Conservation (phyloP, 2,888 invertebrate genomes). For the Troides oblongomaculatus region DNA sequence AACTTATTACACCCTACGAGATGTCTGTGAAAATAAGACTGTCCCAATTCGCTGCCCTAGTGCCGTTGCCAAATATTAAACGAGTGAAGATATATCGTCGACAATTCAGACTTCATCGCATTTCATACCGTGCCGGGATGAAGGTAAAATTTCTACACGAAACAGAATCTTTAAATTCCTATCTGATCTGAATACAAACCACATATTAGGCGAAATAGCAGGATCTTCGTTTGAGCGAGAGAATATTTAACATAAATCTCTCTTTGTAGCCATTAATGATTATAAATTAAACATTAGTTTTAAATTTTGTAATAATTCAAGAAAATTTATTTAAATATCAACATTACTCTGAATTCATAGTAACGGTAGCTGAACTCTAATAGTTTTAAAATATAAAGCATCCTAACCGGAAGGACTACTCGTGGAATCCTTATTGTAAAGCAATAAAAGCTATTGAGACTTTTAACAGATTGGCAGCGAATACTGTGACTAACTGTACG, state of each 20-base stretch:
- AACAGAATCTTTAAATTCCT: constrained; percentile 11
- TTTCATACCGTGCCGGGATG: background rate
- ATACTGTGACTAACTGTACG: constrained; percentile 32
- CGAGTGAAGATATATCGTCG: background rate
- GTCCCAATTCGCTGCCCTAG: background rate
- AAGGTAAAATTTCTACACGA: constrained; percentile 19
- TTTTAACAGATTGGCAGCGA: constrained; percentile 24
- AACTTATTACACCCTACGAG: background rate
- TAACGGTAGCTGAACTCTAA: constrained; percentile 1
- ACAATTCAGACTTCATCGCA: constrained; percentile 19
- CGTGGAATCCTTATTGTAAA: constrained; percentile 15
- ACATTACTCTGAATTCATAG: background rate
- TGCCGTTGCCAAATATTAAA: constrained; percentile 1
- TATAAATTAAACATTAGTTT: background rate
- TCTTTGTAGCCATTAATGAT: background rate
- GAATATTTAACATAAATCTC: constrained; percentile 2
- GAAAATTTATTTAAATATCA: background rate
- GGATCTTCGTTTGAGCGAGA: background rate
- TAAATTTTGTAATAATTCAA: background rate
- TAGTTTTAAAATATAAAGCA: constrained; percentile 7
- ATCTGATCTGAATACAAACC: constrained; percentile 20
- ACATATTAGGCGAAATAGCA: background rate
- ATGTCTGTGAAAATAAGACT: background rate
- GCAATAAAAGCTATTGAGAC: constrained; percentile 16
- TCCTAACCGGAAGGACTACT: background rate